Evolutionary conservation across 2,797 vertebrate species (phyloP), one percentile per base, ranked within the genome.

Genomic region (Spinus pinus): DNA sequence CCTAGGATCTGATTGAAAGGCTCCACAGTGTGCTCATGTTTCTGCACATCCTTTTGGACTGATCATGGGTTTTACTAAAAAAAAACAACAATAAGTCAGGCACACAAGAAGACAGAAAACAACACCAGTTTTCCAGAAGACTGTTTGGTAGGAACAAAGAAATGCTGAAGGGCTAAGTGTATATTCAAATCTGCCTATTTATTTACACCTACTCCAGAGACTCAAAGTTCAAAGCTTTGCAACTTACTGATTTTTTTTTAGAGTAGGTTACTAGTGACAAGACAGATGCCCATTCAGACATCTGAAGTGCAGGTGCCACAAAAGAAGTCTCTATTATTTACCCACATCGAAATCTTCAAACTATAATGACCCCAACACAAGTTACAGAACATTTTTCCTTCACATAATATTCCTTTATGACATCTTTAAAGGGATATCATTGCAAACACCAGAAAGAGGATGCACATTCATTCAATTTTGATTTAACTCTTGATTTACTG

Each of bases 401-500:
- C 16, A 33, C 20, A 8, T 16, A 73, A 12, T 90, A 49, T 71
- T 72, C 25, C 13, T 83, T 86, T 90, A 31, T 86, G 50, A 54
- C 67, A 30, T 16, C 50, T 75, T 73, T 91, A 49, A 87, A 84
- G 24, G 25, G 6, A 9, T 90, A 78, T 60, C 10, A 27, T 86
- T 62, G 60, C 33, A 42, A 86, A 53, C 25, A 62, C 28, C 22
- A 65, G 27, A 86, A 87, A 42, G 27, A 90, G 15, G n/a, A 60
- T 51, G 17, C 41, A 71, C 24, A 28, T 64, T 81, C 7, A 41
- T 56, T 86, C 1, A 3, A 23, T 82, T 81, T 64, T 82, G 53
- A 41, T 80, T 93, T 97, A 88, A 96, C 94, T 96, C 94, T 75
- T 90, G 83, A 95, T 88, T 96, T 91, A 54, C 94, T 87, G 56